Percentiles rank a stretch among this genome's conserved stretches.
Conservation (phyloP, 2,797 vertebrate species). For the Heteromormyrus szaboi region DNA sequence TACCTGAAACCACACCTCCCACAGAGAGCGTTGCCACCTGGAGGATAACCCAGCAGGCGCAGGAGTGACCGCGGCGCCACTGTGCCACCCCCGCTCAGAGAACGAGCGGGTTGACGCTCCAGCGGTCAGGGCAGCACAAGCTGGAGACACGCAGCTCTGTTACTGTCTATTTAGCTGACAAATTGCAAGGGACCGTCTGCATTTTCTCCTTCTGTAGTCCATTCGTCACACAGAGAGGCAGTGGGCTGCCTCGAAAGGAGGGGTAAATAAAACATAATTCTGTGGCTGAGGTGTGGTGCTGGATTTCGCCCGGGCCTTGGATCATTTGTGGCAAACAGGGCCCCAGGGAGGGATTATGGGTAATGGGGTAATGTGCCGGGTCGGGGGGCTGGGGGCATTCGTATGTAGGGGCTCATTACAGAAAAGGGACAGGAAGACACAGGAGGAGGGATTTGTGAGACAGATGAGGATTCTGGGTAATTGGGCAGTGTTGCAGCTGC, state of each 20-base stretch:
- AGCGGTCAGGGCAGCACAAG: background rate
- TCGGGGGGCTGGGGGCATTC: background rate
- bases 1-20: background rate
- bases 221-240: conserved; percentile 32
- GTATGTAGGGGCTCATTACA: background rate
- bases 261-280: conserved; percentile 42
- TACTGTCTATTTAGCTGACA: conserved; percentile 1
- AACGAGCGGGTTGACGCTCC: background rate
- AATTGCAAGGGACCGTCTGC: background rate
- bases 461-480: conserved; percentile 12
- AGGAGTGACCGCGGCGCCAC: background rate
- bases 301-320: background rate
- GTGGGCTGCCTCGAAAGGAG: conserved; percentile 27
- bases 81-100: background rate
- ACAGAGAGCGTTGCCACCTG: background rate
- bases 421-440: background rate
- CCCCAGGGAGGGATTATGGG: background rate
- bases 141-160: background rate
- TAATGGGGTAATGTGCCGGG: background rate
- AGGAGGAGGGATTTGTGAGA: background rate
- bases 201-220: conserved; percentile 11
- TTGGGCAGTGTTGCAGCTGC: background rate
- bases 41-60: background rate
- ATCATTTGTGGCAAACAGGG: background rate
- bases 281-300: conserved; percentile 19